Base-by-base conservation (phyloP, 2,888 invertebrate genomes). In the Asteroscopus sphinx region DNA sequence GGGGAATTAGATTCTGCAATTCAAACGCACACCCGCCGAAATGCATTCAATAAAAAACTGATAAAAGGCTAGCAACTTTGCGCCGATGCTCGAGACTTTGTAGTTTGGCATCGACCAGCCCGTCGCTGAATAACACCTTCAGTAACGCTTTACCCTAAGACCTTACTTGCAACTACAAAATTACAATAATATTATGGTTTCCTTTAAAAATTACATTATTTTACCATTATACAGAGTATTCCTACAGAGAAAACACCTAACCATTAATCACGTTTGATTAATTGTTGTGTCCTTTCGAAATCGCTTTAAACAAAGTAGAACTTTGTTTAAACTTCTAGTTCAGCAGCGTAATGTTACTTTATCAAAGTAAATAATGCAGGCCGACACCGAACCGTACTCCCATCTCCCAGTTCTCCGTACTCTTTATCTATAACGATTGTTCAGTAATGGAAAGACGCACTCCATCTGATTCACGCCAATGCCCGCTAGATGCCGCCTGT, bases 381-480 rank as follows among this genome's bases (percentile, higher is more conserved):
- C 48, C 35, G 61, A 61, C 66, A 70, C 46, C 57, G 41, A 52
- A 71, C 68, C 35, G 61, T 67, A 75, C 64, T 66, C 64, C 49
- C 57, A 33, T 59, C 59, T 47, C 47, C 33, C 64, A 47, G 59
- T 37, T 59, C 59, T 47, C 47, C 33, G 52, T 66, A 15, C 45
- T 21, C 26, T 47, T 68, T 74, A 80, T 79, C 74, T 79, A 58
- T 67, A 65, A 51, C 68, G 66, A 71, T 75, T 73, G 72, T 76
- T 68, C 64, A 35, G 57, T 79, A 80, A 81, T 80, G 77, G 74
- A 70, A 69, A 72, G 64, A 76, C 44, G 56, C 71, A 73, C 73
- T 77, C 59, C 52, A 65, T 71, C 74, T 75, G 74, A 78, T 78
- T 76, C 66, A 79, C 72, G 58, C 58, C 68, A 37, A 62, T 64